Conservation (phyloP, 2,888 invertebrate genomes). For the Rhorus exstirpatorius region DNA sequence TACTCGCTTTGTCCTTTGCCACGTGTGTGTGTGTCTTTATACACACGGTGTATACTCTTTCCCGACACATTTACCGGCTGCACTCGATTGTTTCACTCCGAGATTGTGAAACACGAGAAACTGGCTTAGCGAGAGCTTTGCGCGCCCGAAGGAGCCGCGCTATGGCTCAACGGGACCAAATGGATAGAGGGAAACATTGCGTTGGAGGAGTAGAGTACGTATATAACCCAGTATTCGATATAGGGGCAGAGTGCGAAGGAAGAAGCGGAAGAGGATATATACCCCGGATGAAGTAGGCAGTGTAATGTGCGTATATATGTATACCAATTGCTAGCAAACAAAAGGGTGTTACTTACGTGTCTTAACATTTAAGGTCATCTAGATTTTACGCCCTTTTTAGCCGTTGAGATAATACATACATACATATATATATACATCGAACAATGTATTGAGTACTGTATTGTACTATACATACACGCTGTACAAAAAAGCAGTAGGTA, state of each 20-base stretch:
- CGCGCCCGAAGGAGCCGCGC: slow-evolving; percentile 59
- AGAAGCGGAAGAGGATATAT: background rate
- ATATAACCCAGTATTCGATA: slow-evolving; percentile 25
- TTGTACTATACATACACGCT: slow-evolving; percentile 1
- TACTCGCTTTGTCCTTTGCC: background rate
- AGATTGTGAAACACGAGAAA: slow-evolving; percentile 79
- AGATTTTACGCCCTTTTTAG: background rate
- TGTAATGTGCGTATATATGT: background rate
- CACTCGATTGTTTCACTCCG: slow-evolving; percentile 80
- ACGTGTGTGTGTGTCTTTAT: slow-evolving; percentile 8
- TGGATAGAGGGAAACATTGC: slow-evolving; percentile 50
- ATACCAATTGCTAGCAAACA: background rate
- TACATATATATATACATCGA: too few relatives aligned
- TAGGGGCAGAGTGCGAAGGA: slow-evolving; percentile 12
- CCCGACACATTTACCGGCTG: slow-evolving; percentile 9
- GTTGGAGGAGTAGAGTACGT: slow-evolving; percentile 12
- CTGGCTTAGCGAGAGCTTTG: slow-evolving; percentile 76
- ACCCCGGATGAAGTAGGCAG: background rate
- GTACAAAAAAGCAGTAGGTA: slow-evolving; percentile 15
- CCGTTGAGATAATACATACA: background rate
- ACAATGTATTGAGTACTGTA: background rate
- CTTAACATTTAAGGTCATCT: too few relatives aligned
- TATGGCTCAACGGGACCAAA: slow-evolving; percentile 28
- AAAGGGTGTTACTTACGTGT: background rate
- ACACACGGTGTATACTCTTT: background rate